phyloP scores from a whole-genome alignment of 2,797 vertebrate genomes.

The Bradypodion pumilum region DNA sequence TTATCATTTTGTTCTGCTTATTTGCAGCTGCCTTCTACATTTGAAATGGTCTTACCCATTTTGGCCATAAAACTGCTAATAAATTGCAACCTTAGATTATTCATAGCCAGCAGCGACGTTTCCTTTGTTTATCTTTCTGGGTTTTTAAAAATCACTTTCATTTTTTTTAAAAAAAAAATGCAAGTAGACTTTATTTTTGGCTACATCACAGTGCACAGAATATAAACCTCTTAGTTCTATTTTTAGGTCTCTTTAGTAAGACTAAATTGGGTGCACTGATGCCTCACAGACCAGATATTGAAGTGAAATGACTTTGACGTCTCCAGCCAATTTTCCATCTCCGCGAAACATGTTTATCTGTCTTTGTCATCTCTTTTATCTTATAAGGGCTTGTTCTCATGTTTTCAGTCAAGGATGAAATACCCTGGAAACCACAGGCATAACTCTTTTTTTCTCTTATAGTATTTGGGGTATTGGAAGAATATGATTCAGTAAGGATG shows the following conservation, averaged over 20 bases:
- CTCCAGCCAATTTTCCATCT: slow-evolving; percentile 15
- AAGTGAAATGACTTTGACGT: slow-evolving; percentile 38
- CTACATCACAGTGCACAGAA: slow-evolving; percentile 55
- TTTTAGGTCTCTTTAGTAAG: slow-evolving; percentile 55
- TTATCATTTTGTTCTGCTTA: neutral
- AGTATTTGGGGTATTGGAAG: neutral
- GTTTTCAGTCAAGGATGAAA: neutral
- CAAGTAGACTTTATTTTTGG: slow-evolving; percentile 63
- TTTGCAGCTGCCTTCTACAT: neutral
- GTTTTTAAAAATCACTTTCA: neutral
- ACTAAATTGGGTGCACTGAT: slow-evolving; percentile 62
- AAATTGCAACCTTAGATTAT: neutral
- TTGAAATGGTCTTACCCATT: neutral
- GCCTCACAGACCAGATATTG: slow-evolving; percentile 57
- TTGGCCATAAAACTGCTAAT: neutral
- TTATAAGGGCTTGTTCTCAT: slow-evolving; percentile 30
- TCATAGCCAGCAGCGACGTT: neutral
- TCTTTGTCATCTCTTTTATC: slow-evolving; percentile 33
- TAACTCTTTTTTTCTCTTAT: neutral
- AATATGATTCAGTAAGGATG: neutral
- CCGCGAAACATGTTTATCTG: neutral
- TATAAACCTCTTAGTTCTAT: slow-evolving; percentile 63
- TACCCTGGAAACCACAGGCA: neutral
- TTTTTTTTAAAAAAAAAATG: neutral
- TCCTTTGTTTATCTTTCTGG: neutral